Evolutionary conservation across 2,888 invertebrate genomes (phyloP).

Genomic region (Incurvaria masculella): DNA sequence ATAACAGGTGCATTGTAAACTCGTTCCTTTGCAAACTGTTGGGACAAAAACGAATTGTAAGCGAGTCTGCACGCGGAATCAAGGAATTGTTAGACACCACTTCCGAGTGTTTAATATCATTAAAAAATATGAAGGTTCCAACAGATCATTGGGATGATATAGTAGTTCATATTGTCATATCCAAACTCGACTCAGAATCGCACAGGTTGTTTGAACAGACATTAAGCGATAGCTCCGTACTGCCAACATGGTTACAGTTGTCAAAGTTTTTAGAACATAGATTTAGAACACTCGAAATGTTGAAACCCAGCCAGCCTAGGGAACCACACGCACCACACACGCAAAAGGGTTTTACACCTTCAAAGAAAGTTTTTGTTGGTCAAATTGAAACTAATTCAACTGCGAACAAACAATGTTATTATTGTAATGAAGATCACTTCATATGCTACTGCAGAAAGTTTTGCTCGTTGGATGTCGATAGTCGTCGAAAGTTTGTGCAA

Average conservation of each 20-base stretch:
- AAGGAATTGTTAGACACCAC: conserved; percentile 19
- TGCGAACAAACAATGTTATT: not conserved
- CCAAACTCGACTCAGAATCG: conserved; percentile 18
- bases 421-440: conserved; percentile 1
- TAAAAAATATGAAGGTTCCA: conserved; percentile 15
- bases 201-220: conserved; percentile 16
- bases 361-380: not conserved
- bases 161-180: not conserved
- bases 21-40: conserved; percentile 15
- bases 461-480: not conserved
- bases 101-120: conserved; percentile 16
- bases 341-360: not conserved
- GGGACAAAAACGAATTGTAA: conserved; percentile 12
- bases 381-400: not conserved
- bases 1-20: conserved; percentile 15
- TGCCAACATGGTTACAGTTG: conserved; percentile 13
- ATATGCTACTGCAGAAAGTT: conserved; percentile 1
- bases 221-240: conserved; percentile 9
- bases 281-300: conserved; percentile 19
- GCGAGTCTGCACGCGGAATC: conserved; percentile 12
- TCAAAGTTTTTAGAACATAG: conserved; percentile 17
- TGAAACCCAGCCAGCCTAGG: not conserved
- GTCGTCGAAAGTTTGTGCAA: conserved; percentile 4
- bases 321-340: too few species aligned
- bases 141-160: conserved; percentile 10